A percentile compares a stretch with the other conserved stretches of the same genome.
These are phyloP conservation scores for Linnaemya vulpina DNA, from an alignment of 2,888 invertebrate species.

Conservation along the genomic window DNA sequence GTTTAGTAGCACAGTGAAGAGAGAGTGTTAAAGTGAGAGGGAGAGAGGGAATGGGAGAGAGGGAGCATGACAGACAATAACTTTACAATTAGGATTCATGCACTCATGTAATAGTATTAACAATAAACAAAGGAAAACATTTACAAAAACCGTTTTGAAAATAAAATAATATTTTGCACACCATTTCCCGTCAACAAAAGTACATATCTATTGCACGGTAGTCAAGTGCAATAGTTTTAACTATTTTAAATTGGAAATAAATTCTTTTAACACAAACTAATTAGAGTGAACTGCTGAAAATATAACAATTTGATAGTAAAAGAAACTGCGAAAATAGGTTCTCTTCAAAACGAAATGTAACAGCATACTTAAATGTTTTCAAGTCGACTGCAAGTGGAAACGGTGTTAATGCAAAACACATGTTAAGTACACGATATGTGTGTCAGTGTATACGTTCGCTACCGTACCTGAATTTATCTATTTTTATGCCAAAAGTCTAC, in stretches of 20 bases:
- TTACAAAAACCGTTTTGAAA: neutral
- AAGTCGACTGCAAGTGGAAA: neutral
- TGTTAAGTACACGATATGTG: neutral
- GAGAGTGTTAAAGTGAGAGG: neutral
- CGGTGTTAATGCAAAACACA: neutral
- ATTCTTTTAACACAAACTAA: too few species aligned
- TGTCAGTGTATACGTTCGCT: neutral
- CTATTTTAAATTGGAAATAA: too few species aligned
- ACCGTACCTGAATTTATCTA: neutral
- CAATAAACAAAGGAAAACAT: conserved; percentile 2
- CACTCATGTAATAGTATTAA: neutral
- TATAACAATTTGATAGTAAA: too few species aligned
- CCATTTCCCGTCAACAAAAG: conserved; percentile 15
- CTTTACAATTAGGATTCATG: neutral
- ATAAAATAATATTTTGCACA: neutral
- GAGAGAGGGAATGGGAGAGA: neutral
- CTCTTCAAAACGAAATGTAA: too few species aligned
- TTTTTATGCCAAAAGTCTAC: neutral
- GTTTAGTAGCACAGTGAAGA: neutral
- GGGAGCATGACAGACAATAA: neutral
- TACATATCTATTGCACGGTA: too few species aligned
- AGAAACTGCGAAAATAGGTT: too few species aligned
- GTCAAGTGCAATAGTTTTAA: neutral
- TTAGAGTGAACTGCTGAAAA: too few species aligned
- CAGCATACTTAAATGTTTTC: neutral